A percentile compares a stretch with the other conserved stretches of the same genome.
phyloP scores from a whole-genome alignment of 2,113 vertebrate genomes.

The Macrotis lagotis region DNA sequence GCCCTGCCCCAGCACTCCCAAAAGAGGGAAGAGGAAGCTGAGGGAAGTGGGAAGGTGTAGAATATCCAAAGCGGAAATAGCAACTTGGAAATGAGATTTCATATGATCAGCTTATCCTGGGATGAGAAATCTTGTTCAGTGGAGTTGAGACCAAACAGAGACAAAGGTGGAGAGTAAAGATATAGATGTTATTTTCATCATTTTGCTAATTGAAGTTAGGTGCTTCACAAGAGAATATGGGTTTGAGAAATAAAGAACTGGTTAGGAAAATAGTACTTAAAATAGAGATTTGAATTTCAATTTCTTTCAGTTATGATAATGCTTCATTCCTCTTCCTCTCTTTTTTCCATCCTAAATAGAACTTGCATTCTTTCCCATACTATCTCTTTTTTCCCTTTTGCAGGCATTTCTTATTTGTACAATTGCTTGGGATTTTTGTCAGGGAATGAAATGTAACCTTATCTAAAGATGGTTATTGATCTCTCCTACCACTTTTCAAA shows the following conservation, averaged over 20 bases:
- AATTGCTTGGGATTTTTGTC: not conserved
- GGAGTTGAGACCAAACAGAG: no score
- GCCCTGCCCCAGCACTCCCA: no score
- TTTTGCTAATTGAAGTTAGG: not conserved
- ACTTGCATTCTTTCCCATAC: not conserved
- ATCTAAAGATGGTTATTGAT: not conserved
- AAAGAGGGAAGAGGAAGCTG: no score
- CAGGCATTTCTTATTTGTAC: conserved; percentile 10
- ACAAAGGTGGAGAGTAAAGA: not conserved
- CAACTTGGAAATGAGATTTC: no score
- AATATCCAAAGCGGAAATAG: no score
- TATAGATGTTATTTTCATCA: not conserved
- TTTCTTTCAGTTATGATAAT: not conserved
- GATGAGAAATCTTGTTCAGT: no score
- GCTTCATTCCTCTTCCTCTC: not conserved
- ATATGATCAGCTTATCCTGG: no score
- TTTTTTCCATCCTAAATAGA: conserved; percentile 11
- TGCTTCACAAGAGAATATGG: not conserved
- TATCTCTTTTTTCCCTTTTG: not conserved
- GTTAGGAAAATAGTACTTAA: not conserved
- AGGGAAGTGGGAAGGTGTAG: no score
- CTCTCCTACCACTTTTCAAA: not conserved
- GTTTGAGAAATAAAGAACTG: not conserved
- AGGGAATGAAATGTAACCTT: not conserved
- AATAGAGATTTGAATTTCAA: not conserved